phyloP scores from a whole-genome alignment of 2,888 invertebrate species.

The Tenthredo mesomela region DNA sequence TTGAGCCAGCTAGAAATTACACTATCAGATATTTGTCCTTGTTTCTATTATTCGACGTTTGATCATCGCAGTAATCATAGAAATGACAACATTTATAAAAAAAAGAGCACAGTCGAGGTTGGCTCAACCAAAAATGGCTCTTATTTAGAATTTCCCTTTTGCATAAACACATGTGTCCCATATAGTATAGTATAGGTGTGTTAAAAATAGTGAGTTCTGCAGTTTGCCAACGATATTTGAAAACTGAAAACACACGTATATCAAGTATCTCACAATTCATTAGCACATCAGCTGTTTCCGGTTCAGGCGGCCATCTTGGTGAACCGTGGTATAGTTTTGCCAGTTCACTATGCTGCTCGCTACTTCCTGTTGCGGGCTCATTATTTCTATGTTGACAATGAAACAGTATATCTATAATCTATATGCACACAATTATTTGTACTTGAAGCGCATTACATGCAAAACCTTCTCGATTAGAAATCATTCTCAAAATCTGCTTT shows the following conservation, averaged over 20 bases:
- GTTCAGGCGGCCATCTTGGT: slow-evolving; percentile 13
- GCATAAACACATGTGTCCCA: background rate
- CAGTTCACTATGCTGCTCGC: background rate
- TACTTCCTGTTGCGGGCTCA: background rate
- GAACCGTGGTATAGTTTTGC: background rate
- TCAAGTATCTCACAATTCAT: slow-evolving; percentile 5
- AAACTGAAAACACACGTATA: background rate
- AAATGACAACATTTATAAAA: background rate
- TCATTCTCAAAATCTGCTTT: background rate
- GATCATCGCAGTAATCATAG: background rate
- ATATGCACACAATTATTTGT: background rate
- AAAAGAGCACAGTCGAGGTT: background rate
- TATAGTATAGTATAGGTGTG: background rate
- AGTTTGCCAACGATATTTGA: background rate
- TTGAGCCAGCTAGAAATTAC: no score
- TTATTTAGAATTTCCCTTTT: background rate
- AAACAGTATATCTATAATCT: background rate
- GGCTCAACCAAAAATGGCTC: background rate
- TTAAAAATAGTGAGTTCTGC: background rate
- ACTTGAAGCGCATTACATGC: background rate
- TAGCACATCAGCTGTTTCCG: slow-evolving; percentile 29
- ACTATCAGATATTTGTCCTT: no score
- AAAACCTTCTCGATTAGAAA: background rate
- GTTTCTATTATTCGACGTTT: background rate
- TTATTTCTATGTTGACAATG: background rate